phyloP scores from a whole-genome alignment of 2,888 invertebrate genomes.

The Subacronicta megacephala region DNA sequence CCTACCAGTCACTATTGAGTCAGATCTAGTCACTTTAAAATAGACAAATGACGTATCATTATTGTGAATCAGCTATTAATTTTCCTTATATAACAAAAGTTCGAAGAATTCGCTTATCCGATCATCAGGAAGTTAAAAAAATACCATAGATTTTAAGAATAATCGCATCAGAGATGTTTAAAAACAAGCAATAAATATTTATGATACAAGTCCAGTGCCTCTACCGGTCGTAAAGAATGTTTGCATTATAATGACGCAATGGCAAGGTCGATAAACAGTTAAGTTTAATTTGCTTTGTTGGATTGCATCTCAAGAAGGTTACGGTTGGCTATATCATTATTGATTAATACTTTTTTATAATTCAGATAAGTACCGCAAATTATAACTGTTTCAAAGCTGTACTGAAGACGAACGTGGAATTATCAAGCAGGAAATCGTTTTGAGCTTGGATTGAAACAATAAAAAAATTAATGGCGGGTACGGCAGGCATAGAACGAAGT shows the following conservation, averaged over 20 bases:
- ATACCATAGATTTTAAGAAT: constrained; percentile 7
- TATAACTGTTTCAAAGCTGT: constrained; percentile 12
- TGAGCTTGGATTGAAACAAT: constrained; percentile 33
- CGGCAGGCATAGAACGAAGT: constrained; percentile 28
- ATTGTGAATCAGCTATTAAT: not conserved
- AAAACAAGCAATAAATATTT: constrained; percentile 43
- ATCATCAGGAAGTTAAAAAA: constrained; percentile 14
- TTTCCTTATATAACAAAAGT: not conserved
- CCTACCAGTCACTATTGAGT: no score
- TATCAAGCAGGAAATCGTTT: constrained; percentile 26
- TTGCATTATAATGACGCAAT: constrained; percentile 41
- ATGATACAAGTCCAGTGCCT: constrained; percentile 25
- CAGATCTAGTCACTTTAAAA: no score
- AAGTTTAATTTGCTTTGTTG: constrained; percentile 30
- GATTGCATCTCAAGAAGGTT: constrained; percentile 29
- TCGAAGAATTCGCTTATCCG: not conserved
- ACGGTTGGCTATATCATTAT: not conserved
- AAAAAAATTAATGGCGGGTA: constrained; percentile 12
- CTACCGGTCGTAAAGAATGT: constrained; percentile 43
- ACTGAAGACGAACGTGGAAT: constrained; percentile 7
- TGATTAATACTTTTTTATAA: not conserved
- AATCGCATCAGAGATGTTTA: constrained; percentile 25
- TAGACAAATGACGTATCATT: not conserved
- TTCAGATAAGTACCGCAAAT: not conserved
- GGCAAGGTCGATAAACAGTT: constrained; percentile 35